Conservation (phyloP, 2,888 invertebrate genomes). For the Polyommatus iphigenia region DNA sequence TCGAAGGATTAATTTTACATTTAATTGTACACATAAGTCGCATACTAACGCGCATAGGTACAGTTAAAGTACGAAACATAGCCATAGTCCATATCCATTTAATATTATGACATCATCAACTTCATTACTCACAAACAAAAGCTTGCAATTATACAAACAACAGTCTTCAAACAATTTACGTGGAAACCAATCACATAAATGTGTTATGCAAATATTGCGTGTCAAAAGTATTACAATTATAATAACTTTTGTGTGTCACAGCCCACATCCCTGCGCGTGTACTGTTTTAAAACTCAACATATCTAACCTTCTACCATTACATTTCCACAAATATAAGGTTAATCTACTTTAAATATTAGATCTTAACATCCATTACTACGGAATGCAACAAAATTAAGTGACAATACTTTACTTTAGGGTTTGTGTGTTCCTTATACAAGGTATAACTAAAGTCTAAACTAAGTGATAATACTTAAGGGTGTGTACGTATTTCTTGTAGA, state of each 20-base stretch:
- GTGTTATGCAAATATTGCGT: conserved; percentile 27
- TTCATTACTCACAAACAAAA: not conserved
- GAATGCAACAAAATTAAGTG: not conserved
- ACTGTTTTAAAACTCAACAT: not conserved
- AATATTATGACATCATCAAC: not conserved
- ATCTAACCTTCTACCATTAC: not conserved
- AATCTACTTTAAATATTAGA: not conserved
- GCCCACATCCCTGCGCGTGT: not conserved
- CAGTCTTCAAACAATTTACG: not conserved
- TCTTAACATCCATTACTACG: not conserved
- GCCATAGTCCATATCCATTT: not conserved
- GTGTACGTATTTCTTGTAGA: too few relatives aligned
- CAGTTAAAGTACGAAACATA: not conserved
- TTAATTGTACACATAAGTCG: not conserved
- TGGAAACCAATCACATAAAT: conserved; percentile 27
- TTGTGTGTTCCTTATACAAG: too few relatives aligned
- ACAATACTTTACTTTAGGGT: too few relatives aligned
- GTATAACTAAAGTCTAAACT: too few relatives aligned
- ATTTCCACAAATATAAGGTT: not conserved
- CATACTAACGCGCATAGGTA: not conserved
- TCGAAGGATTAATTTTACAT: too few relatives aligned
- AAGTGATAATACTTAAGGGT: too few relatives aligned
- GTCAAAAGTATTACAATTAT: conserved; percentile 6
- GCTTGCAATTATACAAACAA: conserved; percentile 8
- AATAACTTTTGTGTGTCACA: not conserved